Evolutionary conservation across 2,113 vertebrate genomes (phyloP), one percentile per base, ranked within the genome.

Genomic region (Gymnogyps californianus): DNA sequence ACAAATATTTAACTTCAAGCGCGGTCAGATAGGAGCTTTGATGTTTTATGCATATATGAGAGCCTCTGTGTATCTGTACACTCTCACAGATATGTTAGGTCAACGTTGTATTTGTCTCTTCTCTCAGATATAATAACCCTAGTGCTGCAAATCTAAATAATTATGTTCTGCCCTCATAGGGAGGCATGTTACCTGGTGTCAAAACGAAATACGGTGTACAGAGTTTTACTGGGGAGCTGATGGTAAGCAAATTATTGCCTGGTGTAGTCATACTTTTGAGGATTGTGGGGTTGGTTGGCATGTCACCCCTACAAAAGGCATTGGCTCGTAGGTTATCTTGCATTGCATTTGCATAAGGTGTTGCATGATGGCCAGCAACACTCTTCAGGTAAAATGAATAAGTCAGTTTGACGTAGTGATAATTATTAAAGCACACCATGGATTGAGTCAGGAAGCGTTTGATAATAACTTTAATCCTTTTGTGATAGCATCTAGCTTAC

Each of bases 1-100:
- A 59, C 78, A 90, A 95, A 93, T 97, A 71, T 96, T 97, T 74
- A 92, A 92, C 92, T 96, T 89, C 61, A 40, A 72, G 82, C 2
- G 4, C 64, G 54, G 76, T 90, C 72, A n/a, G 11, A n/a, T 4
- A 57, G 69, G 67, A 75, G 88, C 97, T 98, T 97, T 97, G 94
- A 96, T 97, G 85, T 82, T 8, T 47, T 21, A 26, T n/a, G 91
- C 2, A 16, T 77, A 36, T 62, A 49, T 10, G 55, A 87, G 38
- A 77, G 49, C 49, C 83, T 52, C 49, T 14, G 42, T 6, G 51
- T 40, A 6, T 38, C 52, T 54, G 13, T 7, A 13, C 3, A 0
- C 71, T 31, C 38, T 66, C 49, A 6, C 49, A 7, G n/a, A 42
- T 75, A 7, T 0, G 0, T 46, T 91, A 79, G 76, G 47, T 69